Evolutionary conservation across 2,797 vertebrate species (phyloP), one percentile per base, ranked within the genome.

Genomic region (Molothrus aeneus): DNA sequence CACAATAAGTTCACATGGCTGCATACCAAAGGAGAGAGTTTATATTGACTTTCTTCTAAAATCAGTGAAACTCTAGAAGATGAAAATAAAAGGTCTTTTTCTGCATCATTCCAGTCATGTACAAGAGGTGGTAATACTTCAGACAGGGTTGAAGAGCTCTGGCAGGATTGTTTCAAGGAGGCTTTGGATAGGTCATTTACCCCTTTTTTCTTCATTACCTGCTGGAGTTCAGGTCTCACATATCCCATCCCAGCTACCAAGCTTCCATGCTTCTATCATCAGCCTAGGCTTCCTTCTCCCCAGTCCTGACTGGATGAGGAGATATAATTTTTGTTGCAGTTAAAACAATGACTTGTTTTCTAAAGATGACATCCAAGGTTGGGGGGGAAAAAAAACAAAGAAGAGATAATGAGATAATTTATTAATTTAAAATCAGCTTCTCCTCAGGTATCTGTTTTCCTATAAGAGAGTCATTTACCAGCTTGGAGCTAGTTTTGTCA

Each of bases 21-120:
- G 5, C 73, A 34, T 90, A 93, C 89, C 80, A 90, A 81, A 86
- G 70, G 45, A 68, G 10, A 63, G 65, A 57, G 73, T 63, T 88
- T 77, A 66, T 79, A 79, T 32, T 93, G 63, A 72, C 53, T 92
- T 88, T 88, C 80, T 69, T 56, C 54, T 86, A 71, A 83, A 81
- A 86, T 79, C 66, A 70, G 28, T 50, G 71, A 84, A 92, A 92
- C 17, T 50, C 43, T 61, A 86, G 87, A 86, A 86, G 63, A 90
- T 66, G 17, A 95, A 94, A 92, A 85, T n/a, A 71, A 87, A 93
- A 83, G 21, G 4, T 42, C 32, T 74, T 92, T 92, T 70, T 79
- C 87, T 91, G 26, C 38, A 17, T 45, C 48, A 48, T 72, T 91
- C 40, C 47, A 50, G 40, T 64, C 38, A 22, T 34, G 24, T 60